phyloP scores from a whole-genome alignment of 1,140 invertebrate species.

The Mesaphorura yosii region DNA sequence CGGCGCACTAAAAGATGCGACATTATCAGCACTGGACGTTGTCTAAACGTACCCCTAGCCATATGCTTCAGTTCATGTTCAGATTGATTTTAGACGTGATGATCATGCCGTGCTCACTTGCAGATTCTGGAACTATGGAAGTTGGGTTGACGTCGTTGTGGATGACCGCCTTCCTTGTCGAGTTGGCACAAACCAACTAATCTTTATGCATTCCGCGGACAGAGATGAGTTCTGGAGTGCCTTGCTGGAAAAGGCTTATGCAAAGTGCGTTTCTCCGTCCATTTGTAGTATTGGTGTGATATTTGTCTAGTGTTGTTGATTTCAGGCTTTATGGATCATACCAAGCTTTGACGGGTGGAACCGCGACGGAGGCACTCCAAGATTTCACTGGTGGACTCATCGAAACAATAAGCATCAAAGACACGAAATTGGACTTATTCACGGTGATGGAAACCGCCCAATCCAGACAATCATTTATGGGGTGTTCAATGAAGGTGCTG shows the following conservation, averaged over 20 bases:
- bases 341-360: slow-evolving; percentile 92
- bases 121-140: slow-evolving; percentile 6
- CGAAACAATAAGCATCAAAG: slow-evolving; percentile 31
- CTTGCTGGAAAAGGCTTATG: slow-evolving; percentile 94
- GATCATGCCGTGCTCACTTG: not conserved
- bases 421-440: slow-evolving; percentile 79
- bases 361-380: slow-evolving; percentile 95
- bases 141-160: slow-evolving; percentile 62
- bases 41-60: no score
- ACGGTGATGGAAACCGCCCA: slow-evolving; percentile 82
- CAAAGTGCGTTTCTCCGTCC: slow-evolving; percentile 57
- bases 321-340: slow-evolving; percentile 82
- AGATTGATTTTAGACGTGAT: no score
- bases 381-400: slow-evolving; percentile 85
- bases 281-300: no score
- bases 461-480: slow-evolving; percentile 88
- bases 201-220: slow-evolving; percentile 87
- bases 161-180: slow-evolving; percentile 85
- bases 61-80: no score
- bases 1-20: no score
- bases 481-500: slow-evolving; percentile 85
- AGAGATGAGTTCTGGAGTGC: slow-evolving; percentile 95
- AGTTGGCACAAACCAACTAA: slow-evolving; percentile 61
- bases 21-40: no score
- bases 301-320: slow-evolving; percentile 15